Evolutionary conservation across 2,113 vertebrate species (phyloP), one percentile per base, ranked within the genome.

Genomic region (Asarcornis scutulata): DNA sequence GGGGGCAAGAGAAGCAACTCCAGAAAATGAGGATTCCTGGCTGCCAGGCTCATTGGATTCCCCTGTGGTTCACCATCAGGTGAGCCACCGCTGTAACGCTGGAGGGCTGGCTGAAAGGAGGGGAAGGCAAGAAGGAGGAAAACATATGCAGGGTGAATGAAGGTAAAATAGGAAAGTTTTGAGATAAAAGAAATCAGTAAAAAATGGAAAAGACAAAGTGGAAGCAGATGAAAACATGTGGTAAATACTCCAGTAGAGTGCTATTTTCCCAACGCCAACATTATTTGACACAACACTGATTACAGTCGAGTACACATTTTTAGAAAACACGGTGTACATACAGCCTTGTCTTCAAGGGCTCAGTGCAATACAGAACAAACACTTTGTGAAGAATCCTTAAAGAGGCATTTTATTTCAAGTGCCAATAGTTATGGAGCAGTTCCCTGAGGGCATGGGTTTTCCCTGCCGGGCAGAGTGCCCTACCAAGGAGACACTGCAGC

Each of bases 171-270:
- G 13, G 34, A 88, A 62, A 71, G 40, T 38, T 82, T 6, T 48
- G 42, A 78, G 62, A 75, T 13, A 76, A 93, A 84, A 25, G 52
- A 84, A 25, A 55, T 20, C 15, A 88, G 7, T 29, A 26, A 55
- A 80, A 80, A 79, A 81, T 1, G 11, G 42, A 66, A 78, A 56
- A 60, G n/a, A 86, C 9, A 67, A 62, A 79, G 34, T 7, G 13
- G 40, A 87, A 82, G 34, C 11, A 68, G 48, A 66, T 40, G 31
- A 84, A 89, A 94, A 60, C 0, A 0, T 7, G 14, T 2, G 7
- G 64, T 13, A 58, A 76, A 62, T 25, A 69, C 6, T 62, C 40
- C 53, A 72, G 34, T 0, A 75, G 14, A 63, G 25, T 0, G 0
- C 64, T 83, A 20, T 69, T 85, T 91, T 87, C 58, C 53, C 64